Evolutionary conservation across 2,113 vertebrate species (phyloP).

Genomic region (Hippopotamus amphibius): DNA sequence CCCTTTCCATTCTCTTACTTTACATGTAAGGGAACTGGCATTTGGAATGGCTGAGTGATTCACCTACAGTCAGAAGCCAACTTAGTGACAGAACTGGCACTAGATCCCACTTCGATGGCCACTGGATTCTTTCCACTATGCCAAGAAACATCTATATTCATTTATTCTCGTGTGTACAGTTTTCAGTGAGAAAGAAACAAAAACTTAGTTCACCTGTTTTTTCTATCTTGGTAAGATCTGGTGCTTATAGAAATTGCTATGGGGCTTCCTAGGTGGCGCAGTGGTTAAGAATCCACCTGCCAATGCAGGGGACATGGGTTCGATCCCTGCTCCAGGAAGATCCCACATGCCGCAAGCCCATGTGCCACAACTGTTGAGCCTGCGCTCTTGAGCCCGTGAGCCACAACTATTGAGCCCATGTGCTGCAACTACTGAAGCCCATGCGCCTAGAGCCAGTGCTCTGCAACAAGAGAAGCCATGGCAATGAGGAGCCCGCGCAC

Average conservation of each 20-base stretch:
- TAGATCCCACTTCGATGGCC: background rate
- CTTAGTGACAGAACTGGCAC: background rate
- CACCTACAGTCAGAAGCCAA: background rate
- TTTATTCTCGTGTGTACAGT: background rate
- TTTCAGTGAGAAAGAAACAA: constrained; percentile 14
- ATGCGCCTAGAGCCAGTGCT: no score
- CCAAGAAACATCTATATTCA: background rate
- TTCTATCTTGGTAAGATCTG: background rate
- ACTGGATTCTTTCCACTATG: background rate
- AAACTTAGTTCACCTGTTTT: background rate
- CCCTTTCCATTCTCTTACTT: background rate
- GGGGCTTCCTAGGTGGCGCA: no score
- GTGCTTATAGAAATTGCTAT: background rate
- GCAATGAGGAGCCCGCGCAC: no score
- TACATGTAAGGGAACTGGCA: background rate
- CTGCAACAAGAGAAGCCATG: no score
- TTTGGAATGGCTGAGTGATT: background rate
- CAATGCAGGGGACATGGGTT: no score
- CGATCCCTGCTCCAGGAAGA: no score
- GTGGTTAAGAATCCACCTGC: no score
- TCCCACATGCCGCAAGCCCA: no score
- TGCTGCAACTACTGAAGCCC: no score
- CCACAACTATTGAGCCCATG: no score
- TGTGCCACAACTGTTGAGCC: no score
- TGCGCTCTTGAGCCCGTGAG: no score